Evolutionary conservation across 2,888 invertebrate species (phyloP), one percentile per base, ranked within the genome.

Genomic region (Hedya salicella): DNA sequence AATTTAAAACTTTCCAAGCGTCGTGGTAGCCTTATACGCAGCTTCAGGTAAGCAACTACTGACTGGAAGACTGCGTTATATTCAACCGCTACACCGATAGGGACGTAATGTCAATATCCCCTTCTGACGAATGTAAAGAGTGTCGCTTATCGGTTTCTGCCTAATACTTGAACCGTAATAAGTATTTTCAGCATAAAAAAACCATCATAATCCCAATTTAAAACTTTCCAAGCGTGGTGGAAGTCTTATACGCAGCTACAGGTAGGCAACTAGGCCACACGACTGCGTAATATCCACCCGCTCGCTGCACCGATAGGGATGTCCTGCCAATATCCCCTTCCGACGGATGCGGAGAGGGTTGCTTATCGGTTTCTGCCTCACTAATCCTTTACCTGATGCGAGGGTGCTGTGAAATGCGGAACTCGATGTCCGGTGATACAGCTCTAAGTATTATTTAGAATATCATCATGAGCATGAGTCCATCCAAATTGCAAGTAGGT

Each of bases 271-370:
- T 57, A 19, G 57, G 54, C 14, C 46, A 32, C 8, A n/a, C 9
- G 40, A 19, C 21, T 19, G 19, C 19, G 44, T 32, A 60, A 50
- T 32, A 36, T 36, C 44, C 21, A 39, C 9, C 44, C 53, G 44
- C 32, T 21, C 25, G 6, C 14, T 53, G 36, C 46, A 46, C 30
- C 62, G 44, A 53, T 48, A 46, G 36, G 62, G 62, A 62, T 46
- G 54, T 54, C 54, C 62, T 40, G 50, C 30, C 62, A 62, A 62
- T 62, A 62, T 62, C 62, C 62, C 48, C 39, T 46, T 62, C 62
- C 62, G 54, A 19, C 48, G 56, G 56, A 56, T 14, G 21, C 42
- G 42, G 25, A 25, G 48, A 21, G 32, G 52, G 36, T 49, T 14
- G 48, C 36, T 49, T 53, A 62, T 62, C 62, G 36, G 46, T 53